Percentiles rank a stretch among this genome's conserved stretches.
phyloP scores from a whole-genome alignment of 2,888 invertebrate species.

The Crocallis elinguaria region DNA sequence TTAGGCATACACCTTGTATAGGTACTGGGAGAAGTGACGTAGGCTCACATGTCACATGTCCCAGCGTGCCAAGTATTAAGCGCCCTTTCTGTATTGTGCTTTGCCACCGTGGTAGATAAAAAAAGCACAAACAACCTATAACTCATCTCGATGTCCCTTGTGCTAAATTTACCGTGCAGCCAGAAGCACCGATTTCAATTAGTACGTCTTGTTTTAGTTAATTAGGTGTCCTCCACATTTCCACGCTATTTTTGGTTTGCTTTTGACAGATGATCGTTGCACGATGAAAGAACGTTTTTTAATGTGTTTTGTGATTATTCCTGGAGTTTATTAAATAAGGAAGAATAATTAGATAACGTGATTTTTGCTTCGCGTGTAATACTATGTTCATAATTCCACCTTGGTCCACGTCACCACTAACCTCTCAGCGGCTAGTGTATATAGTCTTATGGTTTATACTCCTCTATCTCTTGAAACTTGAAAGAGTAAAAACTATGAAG shows the following conservation, averaged over 20 bases:
- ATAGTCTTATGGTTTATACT: no score
- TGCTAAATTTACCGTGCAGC: slow-evolving; percentile 61
- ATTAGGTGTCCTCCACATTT: slow-evolving; percentile 56
- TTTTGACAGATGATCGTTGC: slow-evolving; percentile 23
- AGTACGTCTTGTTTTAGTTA: slow-evolving; percentile 70
- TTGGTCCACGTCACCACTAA: no score
- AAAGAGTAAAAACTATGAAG: no score
- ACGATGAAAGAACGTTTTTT: slow-evolving; percentile 18
- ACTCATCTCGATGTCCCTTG: slow-evolving; percentile 51
- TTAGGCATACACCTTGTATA: no score
- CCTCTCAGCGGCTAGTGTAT: no score
- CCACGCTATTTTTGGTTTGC: slow-evolving; percentile 38
- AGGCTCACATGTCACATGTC: no score
- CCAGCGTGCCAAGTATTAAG: no score
- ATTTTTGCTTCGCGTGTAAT: no score
- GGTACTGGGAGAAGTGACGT: no score
- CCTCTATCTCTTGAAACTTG: no score
- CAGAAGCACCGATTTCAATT: slow-evolving; percentile 59
- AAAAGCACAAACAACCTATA: slow-evolving; percentile 7
- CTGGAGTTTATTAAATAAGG: not conserved
- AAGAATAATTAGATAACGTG: not conserved
- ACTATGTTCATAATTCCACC: no score
- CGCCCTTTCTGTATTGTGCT: no score
- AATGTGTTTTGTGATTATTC: slow-evolving; percentile 7
- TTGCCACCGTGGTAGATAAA: not conserved